Evolutionary conservation across 2,888 invertebrate species (phyloP).

Genomic region (Netelia melanura): DNA sequence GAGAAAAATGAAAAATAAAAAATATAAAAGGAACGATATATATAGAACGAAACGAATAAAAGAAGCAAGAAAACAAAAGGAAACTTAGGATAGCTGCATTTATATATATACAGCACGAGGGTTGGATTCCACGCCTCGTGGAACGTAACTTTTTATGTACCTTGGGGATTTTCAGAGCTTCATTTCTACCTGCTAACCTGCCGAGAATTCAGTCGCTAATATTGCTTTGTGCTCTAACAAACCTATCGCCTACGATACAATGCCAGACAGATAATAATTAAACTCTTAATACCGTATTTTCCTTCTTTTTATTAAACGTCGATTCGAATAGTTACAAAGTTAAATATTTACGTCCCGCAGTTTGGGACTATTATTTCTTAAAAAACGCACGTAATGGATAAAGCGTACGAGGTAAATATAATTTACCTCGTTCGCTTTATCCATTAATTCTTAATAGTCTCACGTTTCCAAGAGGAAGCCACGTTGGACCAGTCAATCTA

Average conservation of each 20-base stretch:
- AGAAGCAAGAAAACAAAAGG: slow-evolving; percentile 42
- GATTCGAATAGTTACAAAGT: too few relatives aligned
- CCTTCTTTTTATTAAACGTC: neutral
- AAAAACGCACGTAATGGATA: too few relatives aligned
- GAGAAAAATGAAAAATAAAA: slow-evolving; percentile 56
- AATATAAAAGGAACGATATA: slow-evolving; percentile 5
- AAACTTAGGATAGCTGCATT: neutral
- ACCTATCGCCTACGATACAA: neutral
- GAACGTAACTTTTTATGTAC: slow-evolving; percentile 51
- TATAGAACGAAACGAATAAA: slow-evolving; percentile 38
- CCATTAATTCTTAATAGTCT: neutral
- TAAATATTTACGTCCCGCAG: too few relatives aligned
- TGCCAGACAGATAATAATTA: neutral
- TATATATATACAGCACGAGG: slow-evolving; percentile 13
- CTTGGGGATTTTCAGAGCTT: slow-evolving; percentile 37
- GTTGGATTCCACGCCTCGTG: slow-evolving; percentile 34
- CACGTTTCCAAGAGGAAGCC: too few relatives aligned
- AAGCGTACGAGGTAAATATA: too few relatives aligned
- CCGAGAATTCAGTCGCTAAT: neutral
- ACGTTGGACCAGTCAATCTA: slow-evolving; percentile 14
- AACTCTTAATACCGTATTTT: neutral
- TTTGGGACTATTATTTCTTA: too few relatives aligned
- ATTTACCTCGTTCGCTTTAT: neutral
- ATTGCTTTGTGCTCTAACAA: neutral
- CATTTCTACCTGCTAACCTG: slow-evolving; percentile 18